Evolutionary conservation across 2,113 vertebrate genomes (phyloP), one percentile per base, ranked within the genome.

Genomic region (Labrus mixtus): DNA sequence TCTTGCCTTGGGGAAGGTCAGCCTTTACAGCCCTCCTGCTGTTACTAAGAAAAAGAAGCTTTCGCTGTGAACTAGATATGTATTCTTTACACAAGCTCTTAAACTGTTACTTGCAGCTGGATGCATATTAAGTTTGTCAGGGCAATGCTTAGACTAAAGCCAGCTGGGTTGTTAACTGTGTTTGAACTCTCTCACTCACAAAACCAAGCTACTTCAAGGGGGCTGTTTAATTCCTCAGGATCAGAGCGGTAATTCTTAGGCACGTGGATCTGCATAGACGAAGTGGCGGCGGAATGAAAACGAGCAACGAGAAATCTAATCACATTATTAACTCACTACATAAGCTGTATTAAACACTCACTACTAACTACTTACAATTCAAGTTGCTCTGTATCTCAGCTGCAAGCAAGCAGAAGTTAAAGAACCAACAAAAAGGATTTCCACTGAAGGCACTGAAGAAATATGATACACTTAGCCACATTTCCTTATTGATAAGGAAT

Each of bases 141-240:
- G 51, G 73, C 8, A 51, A 64, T 61, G 55, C 46, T 60, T 46
- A 45, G 15, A 45, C 58, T 67, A 22, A 73, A 79, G 54, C 77
- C 79, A 77, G 65, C 56, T 76, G 20, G 63, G 58, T 77, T 64
- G 78, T 84, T 77, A 78, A 69, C 72, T 69, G 70, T 15, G 43
- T 64, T 75, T 81, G 65, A 86, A 82, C 80, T 80, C 50, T 80
- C 50, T 68, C 33, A 45, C 73, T 78, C 16, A 45, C 50, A 82
- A 67, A 84, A 50, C 62, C 63, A 53, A 41, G 58, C 71, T 45
- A 62, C 61, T 74, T 60, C 22, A 70, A 2, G 16, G 81, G 81
- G 68, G 77, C 72, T 10, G 46, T 77, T 77, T 78, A 83, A 90
- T 82, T 75, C 65, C 25, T 65, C 51, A 72, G 78, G 90, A 87